Evolutionary conservation across 2,888 invertebrate genomes (phyloP).

Genomic region (Ochlodes sylvanus): DNA sequence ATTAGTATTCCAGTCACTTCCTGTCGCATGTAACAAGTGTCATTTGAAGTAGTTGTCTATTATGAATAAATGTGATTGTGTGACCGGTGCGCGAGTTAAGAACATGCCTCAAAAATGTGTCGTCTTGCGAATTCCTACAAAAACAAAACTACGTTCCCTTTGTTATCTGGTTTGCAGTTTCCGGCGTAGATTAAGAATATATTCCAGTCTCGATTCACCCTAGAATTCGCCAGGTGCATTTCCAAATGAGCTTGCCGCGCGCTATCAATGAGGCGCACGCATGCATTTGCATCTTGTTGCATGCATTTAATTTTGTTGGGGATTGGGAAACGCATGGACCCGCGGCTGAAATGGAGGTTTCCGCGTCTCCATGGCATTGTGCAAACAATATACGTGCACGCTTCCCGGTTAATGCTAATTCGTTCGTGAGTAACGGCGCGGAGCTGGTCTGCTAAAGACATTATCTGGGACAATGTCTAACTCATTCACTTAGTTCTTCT

Average conservation of each 20-base stretch:
- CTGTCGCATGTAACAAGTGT: no score
- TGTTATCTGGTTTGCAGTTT: background rate
- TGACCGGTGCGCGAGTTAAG: no score
- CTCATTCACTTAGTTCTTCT: constrained; percentile 2
- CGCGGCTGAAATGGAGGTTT: constrained; percentile 5
- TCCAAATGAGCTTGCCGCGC: constrained; percentile 18
- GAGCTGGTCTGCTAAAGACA: background rate
- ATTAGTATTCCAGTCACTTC: no score
- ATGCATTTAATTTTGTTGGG: background rate
- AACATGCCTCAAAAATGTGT: no score
- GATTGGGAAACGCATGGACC: background rate
- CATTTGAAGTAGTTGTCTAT: no score
- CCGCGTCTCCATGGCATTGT: background rate
- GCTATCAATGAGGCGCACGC: constrained; percentile 17
- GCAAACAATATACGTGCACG: constrained; percentile 3
- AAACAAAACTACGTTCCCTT: background rate
- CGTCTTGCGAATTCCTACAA: no score
- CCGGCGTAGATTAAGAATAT: background rate
- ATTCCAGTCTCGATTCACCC: constrained; percentile 16
- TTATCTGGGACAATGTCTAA: constrained; percentile 4
- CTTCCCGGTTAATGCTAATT: constrained; percentile 9
- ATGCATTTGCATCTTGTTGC: constrained; percentile 19
- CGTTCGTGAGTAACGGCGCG: constrained; percentile 8
- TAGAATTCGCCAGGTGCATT: constrained; percentile 30
- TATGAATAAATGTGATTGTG: no score